These are phyloP conservation scores for Sphinx pinastri DNA, from an alignment of 2,888 invertebrate genomes.

Conservation along the genomic window DNA sequence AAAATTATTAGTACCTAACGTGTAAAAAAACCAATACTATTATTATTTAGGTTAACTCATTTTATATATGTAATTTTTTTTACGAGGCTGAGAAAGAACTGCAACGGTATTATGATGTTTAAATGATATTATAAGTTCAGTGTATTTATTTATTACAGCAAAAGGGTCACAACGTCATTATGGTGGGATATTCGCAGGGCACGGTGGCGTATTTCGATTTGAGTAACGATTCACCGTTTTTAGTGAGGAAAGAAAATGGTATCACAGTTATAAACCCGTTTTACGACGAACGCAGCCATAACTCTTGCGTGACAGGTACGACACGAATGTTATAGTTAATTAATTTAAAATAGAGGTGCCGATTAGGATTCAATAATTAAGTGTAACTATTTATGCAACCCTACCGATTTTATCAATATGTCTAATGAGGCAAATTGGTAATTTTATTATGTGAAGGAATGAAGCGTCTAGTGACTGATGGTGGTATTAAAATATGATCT, in stretches of 20 bases:
- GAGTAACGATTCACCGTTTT: constrained; percentile 75
- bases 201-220: constrained; percentile 86
- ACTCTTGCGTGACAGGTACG: constrained; percentile 83
- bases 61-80: background rate
- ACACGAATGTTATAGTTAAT: background rate
- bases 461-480: too few relatives aligned
- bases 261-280: constrained; percentile 82
- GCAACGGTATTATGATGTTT: background rate
- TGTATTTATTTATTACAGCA: constrained; percentile 62
- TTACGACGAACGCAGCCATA: constrained; percentile 84
- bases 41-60: too few relatives aligned
- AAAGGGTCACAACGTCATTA: constrained; percentile 79
- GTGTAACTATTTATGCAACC: too few relatives aligned
- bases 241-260: constrained; percentile 65
- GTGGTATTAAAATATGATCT: too few relatives aligned
- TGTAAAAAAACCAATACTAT: too few relatives aligned
- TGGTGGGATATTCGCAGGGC: constrained; percentile 88
- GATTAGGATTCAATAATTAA: background rate
- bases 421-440: too few relatives aligned
- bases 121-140: too few relatives aligned
- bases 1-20: too few relatives aligned
- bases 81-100: background rate
- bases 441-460: too few relatives aligned
- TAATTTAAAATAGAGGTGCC: background rate
- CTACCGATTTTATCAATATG: too few relatives aligned